Conservation (phyloP, 1,140 invertebrate genomes). For the Octopus sinensis region DNA sequence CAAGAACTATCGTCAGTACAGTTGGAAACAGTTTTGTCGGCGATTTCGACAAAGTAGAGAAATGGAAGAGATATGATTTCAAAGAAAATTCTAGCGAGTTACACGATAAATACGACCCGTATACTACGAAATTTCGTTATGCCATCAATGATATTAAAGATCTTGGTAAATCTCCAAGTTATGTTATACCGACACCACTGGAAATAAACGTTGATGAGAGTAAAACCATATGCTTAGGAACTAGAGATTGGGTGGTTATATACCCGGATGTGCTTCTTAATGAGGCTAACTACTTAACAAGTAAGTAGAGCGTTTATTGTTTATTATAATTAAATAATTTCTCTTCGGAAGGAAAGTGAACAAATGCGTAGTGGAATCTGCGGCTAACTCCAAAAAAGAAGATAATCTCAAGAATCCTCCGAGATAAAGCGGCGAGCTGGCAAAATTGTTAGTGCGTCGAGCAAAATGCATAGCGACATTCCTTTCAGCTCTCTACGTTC, state of each 20-base stretch:
- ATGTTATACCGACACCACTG: conserved; percentile 34
- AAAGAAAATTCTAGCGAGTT: not conserved
- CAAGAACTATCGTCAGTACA: conserved; percentile 29
- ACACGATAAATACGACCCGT: conserved; percentile 40
- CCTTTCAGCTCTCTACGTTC: too few species aligned
- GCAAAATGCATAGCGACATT: too few species aligned
- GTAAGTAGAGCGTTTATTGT: conserved; percentile 3
- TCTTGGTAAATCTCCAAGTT: conserved; percentile 21
- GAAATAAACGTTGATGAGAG: conserved; percentile 19
- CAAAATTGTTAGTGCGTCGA: too few species aligned
- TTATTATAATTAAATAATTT: not conserved
- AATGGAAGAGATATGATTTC: conserved; percentile 39
- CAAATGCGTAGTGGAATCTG: too few species aligned
- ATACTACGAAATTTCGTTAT: conserved; percentile 28
- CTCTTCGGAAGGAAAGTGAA: too few species aligned
- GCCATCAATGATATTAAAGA: conserved; percentile 27
- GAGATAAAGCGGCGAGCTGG: too few species aligned
- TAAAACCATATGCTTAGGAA: conserved; percentile 14
- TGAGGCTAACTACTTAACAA: conserved; percentile 19
- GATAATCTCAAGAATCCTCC: too few species aligned
- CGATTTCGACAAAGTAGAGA: conserved; percentile 33
- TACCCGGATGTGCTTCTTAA: conserved; percentile 11
- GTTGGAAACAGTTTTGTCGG: conserved; percentile 36
- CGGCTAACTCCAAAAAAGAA: too few species aligned
- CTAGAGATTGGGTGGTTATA: conserved; percentile 25